Conservation (phyloP, 2,113 vertebrate species). For the Larimichthys polyactis region DNA sequence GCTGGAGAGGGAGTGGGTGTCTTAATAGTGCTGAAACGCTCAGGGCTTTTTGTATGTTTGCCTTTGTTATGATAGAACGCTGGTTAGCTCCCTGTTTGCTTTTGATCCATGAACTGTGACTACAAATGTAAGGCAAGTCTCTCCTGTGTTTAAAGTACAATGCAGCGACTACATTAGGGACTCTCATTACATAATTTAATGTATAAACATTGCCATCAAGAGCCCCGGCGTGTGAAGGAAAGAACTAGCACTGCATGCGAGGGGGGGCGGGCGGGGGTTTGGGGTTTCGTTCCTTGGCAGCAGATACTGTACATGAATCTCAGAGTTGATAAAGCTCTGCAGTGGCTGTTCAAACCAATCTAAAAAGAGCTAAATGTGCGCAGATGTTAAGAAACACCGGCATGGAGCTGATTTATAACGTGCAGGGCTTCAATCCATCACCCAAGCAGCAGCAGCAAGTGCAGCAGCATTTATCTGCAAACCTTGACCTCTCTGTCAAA, state of each 20-base stretch:
- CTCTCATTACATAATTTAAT: conserved; percentile 41
- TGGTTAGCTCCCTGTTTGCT: conserved; percentile 67
- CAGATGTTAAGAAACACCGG: not conserved
- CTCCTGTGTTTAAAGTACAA: conserved; percentile 36
- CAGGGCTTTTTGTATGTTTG: conserved; percentile 74
- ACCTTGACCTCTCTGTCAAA: conserved; percentile 17
- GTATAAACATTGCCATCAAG: conserved; percentile 13
- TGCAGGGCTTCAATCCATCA: not conserved
- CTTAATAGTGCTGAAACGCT: conserved; percentile 76
- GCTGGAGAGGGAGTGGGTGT: conserved; percentile 81
- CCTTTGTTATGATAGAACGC: conserved; percentile 73
- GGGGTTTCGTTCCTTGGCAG: not conserved
- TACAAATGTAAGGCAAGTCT: conserved; percentile 46
- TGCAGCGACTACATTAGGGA: conserved; percentile 16
- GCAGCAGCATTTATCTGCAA: not conserved
- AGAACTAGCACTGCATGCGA: not conserved
- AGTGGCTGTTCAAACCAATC: not conserved
- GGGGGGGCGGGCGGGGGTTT: too few relatives aligned
- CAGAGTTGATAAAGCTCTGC: conserved; percentile 3
- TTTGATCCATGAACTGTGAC: conserved; percentile 74
- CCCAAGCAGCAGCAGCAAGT: not conserved
- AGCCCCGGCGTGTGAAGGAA: conserved; percentile 3
- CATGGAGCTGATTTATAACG: conserved; percentile 1
- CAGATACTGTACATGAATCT: not conserved
- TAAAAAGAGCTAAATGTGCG: conserved; percentile 8